Evolutionary conservation across 2,113 vertebrate genomes (phyloP).

Genomic region (Atractosteus spatula): DNA sequence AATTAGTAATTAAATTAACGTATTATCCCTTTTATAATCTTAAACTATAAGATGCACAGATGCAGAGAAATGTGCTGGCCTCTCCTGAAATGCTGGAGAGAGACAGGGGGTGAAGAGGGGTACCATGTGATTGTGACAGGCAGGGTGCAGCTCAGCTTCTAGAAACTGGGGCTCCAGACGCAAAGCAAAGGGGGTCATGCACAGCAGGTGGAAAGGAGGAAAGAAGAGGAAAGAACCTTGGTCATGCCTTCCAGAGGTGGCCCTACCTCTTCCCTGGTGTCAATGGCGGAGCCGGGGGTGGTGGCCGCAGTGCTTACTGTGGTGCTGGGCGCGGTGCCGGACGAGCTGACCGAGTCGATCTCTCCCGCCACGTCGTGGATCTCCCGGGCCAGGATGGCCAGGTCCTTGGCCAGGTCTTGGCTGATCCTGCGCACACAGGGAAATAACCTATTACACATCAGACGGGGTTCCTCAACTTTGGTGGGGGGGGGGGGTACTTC

Average conservation of each 20-base stretch:
- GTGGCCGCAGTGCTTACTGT: conserved; percentile 98
- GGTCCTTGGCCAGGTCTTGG: conserved; percentile 87
- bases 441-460: conserved; percentile 76
- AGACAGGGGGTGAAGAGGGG: not conserved
- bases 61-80: too few relatives aligned
- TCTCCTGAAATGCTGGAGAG: too few relatives aligned
- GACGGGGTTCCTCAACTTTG: conserved; percentile 50
- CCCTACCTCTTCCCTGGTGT: conserved; percentile 99
- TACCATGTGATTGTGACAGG: too few relatives aligned
- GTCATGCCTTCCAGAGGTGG: conserved; percentile 85
- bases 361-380: conserved; percentile 98
- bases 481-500: not conserved
- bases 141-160: too few relatives aligned
- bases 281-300: conserved; percentile 98
- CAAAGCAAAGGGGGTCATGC: not conserved
- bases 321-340: conserved; percentile 97
- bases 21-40: too few relatives aligned
- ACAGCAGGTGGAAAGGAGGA: conserved; percentile 17
- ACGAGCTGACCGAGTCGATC: conserved; percentile 98
- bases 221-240: conserved; percentile 81
- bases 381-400: conserved; percentile 96
- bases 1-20: too few relatives aligned
- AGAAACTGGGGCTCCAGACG: not conserved
- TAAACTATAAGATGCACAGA: too few relatives aligned
- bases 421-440: conserved; percentile 93